Evolutionary conservation across 1,140 invertebrate genomes (phyloP).

Genomic region (Drosophila rhopaloa): DNA sequence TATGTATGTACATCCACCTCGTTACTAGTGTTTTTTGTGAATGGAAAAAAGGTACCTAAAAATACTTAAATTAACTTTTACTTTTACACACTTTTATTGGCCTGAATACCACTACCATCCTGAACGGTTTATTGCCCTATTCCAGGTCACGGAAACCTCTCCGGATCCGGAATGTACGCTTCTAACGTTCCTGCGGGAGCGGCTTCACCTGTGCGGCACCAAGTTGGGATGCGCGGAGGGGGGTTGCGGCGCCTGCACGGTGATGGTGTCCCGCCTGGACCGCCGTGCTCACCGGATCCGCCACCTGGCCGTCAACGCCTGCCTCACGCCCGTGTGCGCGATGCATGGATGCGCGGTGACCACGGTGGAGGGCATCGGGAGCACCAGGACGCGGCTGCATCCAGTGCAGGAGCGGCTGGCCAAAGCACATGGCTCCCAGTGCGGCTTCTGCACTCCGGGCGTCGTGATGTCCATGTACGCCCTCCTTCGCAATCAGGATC

Average conservation of each 20-base stretch:
- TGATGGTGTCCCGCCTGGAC: conserved; percentile 93
- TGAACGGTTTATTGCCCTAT: neutral
- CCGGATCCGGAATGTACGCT: conserved; percentile 95
- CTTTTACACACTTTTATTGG: too few relatives aligned
- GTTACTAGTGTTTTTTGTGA: too few relatives aligned
- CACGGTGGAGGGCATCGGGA: conserved; percentile 95
- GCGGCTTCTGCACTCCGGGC: conserved; percentile 96
- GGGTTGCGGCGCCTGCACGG: conserved; percentile 97
- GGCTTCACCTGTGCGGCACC: conserved; percentile 93
- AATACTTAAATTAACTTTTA: too few relatives aligned
- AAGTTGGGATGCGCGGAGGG: conserved; percentile 97
- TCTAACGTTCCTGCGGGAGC: conserved; percentile 92
- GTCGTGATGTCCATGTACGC: conserved; percentile 98
- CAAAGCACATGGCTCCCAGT: conserved; percentile 95
- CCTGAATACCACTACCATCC: too few relatives aligned
- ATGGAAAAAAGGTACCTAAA: too few relatives aligned
- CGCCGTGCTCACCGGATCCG: conserved; percentile 88
- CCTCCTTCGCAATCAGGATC: conserved; percentile 88
- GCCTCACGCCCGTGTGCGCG: conserved; percentile 92
- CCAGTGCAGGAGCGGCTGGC: conserved; percentile 94
- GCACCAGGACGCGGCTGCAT: conserved; percentile 89
- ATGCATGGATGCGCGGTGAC: conserved; percentile 94
- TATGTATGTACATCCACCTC: too few relatives aligned
- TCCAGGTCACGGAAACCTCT: conserved; percentile 89
- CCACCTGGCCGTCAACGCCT: conserved; percentile 95